Conservation (phyloP, 1,140 invertebrate species). For the Rhagoletis pomonella region DNA sequence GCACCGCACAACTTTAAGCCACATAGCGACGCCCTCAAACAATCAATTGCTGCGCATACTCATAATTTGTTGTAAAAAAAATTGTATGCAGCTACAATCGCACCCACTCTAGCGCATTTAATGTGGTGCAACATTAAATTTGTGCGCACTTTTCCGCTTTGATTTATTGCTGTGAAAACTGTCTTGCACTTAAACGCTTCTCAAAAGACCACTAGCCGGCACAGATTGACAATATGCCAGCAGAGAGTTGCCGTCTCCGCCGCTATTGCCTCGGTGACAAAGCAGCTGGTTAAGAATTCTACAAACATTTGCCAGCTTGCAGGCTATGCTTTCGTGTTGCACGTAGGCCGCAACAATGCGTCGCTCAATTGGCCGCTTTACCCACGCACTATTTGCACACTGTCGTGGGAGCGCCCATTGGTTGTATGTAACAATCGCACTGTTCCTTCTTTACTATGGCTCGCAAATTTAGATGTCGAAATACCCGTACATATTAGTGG, state of each 20-base stretch:
- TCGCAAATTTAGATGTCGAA: too few relatives aligned
- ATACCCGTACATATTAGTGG: too few relatives aligned
- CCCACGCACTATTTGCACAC: not conserved
- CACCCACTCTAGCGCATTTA: conserved; percentile 43
- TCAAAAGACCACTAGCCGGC: conserved; percentile 30
- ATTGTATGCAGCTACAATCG: not conserved
- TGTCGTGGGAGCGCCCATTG: conserved; percentile 17
- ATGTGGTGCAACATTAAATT: conserved; percentile 34
- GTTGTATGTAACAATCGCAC: conserved; percentile 11
- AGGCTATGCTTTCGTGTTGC: not conserved
- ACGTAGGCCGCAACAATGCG: conserved; percentile 15
- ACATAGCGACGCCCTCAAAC: not conserved
- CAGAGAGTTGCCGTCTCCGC: not conserved
- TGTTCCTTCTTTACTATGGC: too few relatives aligned
- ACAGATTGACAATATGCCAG: conserved; percentile 9
- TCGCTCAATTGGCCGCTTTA: not conserved
- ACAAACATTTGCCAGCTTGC: not conserved
- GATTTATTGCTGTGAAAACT: conserved; percentile 51
- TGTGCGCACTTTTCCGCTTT: conserved; percentile 10
- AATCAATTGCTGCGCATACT: not conserved
- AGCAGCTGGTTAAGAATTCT: not conserved
- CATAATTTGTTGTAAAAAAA: conserved; percentile 28
- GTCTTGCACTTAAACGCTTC: conserved; percentile 50
- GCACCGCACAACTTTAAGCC: not conserved
- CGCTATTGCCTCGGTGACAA: not conserved